A percentile compares a stretch with the other conserved stretches of the same genome.
Evolutionary conservation across 1,140 invertebrate genomes (phyloP).

Genomic region (Condylostylus longicornis): DNA sequence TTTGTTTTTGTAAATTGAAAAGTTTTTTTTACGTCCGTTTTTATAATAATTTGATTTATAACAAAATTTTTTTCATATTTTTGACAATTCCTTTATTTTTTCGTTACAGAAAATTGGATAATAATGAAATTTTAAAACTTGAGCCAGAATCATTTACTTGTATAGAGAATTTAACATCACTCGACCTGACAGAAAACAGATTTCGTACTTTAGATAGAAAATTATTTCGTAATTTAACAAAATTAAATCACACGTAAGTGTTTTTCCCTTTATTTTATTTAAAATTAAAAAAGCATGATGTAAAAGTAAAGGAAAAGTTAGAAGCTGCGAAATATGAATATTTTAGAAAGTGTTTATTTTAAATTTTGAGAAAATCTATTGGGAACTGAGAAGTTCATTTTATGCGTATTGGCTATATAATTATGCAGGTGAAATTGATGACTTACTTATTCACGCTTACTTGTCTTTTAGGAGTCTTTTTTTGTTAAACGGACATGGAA

Average conservation of each 20-base stretch:
- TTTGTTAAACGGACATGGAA: too few species aligned
- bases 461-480: too few species aligned
- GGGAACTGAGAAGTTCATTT: too few species aligned
- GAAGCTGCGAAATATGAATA: neutral
- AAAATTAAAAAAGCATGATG: too few species aligned
- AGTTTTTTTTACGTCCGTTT: slow-evolving; percentile 14
- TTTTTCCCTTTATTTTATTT: slow-evolving; percentile 6
- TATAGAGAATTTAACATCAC: slow-evolving; percentile 21
- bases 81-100: neutral
- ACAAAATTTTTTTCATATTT: neutral
- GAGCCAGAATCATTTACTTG: slow-evolving; percentile 28
- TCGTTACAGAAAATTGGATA: slow-evolving; percentile 20
- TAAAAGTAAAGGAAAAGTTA: too few species aligned
- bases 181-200: slow-evolving; percentile 28
- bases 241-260: slow-evolving; percentile 36
- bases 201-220: slow-evolving; percentile 31
- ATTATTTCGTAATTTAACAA: slow-evolving; percentile 31
- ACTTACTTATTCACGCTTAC: too few species aligned
- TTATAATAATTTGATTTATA: neutral
- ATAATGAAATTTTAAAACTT: slow-evolving; percentile 28
- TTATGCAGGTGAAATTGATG: too few species aligned
- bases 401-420: too few species aligned
- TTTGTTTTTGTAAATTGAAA: slow-evolving; percentile 20
- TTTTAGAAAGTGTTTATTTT: neutral
- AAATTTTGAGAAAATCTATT: neutral